Evolutionary conservation across 2,888 invertebrate genomes (phyloP), one percentile per base, ranked within the genome.

Genomic region (Salpingus planirostris): DNA sequence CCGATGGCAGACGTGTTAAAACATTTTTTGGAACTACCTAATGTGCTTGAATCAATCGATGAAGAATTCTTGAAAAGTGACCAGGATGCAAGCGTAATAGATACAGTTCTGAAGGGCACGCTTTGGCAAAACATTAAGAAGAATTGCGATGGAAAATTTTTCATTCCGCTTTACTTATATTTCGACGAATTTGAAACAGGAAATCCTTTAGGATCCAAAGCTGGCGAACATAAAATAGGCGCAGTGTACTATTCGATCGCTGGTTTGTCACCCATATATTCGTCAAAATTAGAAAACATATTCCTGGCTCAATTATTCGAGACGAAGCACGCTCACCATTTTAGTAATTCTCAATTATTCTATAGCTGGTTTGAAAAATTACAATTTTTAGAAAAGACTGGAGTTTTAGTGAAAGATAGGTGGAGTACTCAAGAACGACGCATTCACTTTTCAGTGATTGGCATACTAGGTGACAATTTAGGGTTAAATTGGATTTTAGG

Each of bases 111-210:
- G 5, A 23, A 11, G 5, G 23, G 23, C 11, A 8, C 4, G 4
- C 10, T 23, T 6, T 23, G 5, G 6, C 5, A 23, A 11, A 23
- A 23, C 5, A 23, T 23, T 11, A 8, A 5, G 5, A 18, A 18
- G 5, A 8, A 18, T 18, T 5, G 18, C 8, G 23, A 5, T 10
- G 13, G 27, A 11, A 29, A 27, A 13, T 15, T n/a, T 11, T 4
- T 11, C 5, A 28, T 36, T 23, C 36, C 36, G 12, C n/a, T 36
- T 12, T 3, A 29, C 1, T 10, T 34, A 8, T 36, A 32, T 29
- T 36, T 39, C 22, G 39, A 39, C 27, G 39, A 39, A 11, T 39
- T 32, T 22, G 39, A 36, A 36, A 36, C 36, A 2, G 24, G 31
- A 7, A 39, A 39, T 29, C 36, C 36, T 21, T 18, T 39, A 5